Conservation (phyloP, 1,140 invertebrate species). For the Musca vetustissima region DNA sequence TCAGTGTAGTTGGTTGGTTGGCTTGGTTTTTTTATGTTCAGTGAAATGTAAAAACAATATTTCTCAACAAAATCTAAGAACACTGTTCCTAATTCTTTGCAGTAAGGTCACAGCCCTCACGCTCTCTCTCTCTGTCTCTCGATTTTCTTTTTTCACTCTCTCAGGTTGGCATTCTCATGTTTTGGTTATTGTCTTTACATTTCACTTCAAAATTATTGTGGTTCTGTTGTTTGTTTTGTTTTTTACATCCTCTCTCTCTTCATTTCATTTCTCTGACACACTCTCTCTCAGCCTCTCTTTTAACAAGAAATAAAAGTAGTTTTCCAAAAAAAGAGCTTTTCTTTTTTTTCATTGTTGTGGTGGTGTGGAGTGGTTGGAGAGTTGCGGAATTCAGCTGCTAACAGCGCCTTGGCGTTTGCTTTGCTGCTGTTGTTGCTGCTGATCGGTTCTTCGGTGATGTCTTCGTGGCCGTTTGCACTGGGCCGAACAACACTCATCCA, state of each 20-base stretch:
- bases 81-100: too few relatives aligned
- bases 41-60: too few relatives aligned
- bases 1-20: background rate
- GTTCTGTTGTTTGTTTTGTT: slow-evolving; percentile 23
- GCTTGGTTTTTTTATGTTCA: too few relatives aligned
- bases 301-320: background rate
- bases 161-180: background rate
- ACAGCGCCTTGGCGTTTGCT: background rate
- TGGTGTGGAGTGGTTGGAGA: too few relatives aligned
- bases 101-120: background rate
- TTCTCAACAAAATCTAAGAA: background rate
- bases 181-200: slow-evolving; percentile 1
- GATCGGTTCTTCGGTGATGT: slow-evolving; percentile 52
- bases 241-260: slow-evolving; percentile 18
- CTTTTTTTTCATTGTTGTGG: background rate
- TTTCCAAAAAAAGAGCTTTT: slow-evolving; percentile 19
- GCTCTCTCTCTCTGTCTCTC: slow-evolving; percentile 5
- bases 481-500: slow-evolving; percentile 61
- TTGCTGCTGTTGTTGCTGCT: slow-evolving; percentile 30
- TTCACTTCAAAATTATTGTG: background rate
- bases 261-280: too few relatives aligned
- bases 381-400: slow-evolving; percentile 19
- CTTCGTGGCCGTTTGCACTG: slow-evolving; percentile 59
- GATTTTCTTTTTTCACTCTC: background rate
- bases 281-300: too few relatives aligned